Percentiles rank a stretch among this genome's conserved stretches.
These are phyloP conservation scores for Gila robusta DNA, from an alignment of 2,797 vertebrate genomes.

Conservation along the genomic window DNA sequence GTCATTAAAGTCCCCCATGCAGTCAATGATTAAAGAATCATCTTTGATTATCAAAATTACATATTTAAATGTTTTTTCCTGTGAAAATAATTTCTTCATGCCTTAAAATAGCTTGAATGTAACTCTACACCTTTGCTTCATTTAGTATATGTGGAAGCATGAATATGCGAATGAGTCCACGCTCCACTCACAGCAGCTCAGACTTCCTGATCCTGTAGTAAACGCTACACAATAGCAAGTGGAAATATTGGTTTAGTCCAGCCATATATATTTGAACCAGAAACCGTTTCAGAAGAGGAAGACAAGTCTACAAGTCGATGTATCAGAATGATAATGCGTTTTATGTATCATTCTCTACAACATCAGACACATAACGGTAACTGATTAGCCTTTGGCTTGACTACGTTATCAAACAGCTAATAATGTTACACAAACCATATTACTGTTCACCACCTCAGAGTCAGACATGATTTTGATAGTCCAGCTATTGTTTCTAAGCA, in stretches of 20 bases:
- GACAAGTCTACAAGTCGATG: too few species aligned
- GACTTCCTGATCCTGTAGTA: background rate
- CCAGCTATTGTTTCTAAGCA: too few species aligned
- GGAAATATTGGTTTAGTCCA: background rate
- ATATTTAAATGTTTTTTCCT: background rate
- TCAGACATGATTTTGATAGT: background rate
- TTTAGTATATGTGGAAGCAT: background rate
- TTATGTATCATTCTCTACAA: too few species aligned
- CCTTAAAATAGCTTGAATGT: background rate
- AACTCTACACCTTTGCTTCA: background rate
- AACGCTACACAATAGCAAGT: background rate
- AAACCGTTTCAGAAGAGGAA: background rate
- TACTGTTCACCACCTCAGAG: background rate
- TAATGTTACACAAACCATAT: background rate
- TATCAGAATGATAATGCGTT: too few species aligned
- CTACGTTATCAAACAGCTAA: background rate
- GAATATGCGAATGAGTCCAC: background rate
- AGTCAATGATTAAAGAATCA: background rate
- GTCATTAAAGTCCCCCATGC: background rate
- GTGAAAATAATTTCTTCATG: background rate
- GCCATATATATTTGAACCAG: background rate
- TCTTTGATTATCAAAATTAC: background rate
- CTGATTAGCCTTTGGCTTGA: background rate
- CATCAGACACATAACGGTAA: background rate
- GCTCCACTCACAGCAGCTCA: background rate